Evolutionary conservation across 2,113 vertebrate species (phyloP).

Genomic region (Bambusicola thoracicus): DNA sequence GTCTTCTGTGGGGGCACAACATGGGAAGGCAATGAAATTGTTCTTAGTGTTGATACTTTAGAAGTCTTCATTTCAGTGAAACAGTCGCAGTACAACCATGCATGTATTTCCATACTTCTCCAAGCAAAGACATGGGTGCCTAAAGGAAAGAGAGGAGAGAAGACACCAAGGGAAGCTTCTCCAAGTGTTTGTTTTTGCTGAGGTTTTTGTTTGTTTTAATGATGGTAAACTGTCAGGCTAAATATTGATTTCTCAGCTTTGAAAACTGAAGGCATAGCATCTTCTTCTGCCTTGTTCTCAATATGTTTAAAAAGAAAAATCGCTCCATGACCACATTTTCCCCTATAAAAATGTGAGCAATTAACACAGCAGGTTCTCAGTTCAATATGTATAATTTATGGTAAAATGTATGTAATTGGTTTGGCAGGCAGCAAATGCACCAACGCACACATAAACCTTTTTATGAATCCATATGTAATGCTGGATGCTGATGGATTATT

Average conservation of each 20-base stretch:
- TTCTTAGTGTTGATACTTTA: rapidly evolving
- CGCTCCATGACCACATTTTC: background rate
- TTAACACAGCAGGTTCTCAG: conserved; percentile 39
- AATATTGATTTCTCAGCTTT: conserved; percentile 25
- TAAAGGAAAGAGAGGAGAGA: background rate
- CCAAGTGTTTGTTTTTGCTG: background rate
- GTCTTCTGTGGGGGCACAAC: no score
- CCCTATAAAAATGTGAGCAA: conserved; percentile 32
- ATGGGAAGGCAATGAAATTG: background rate
- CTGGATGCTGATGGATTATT: conserved; percentile 33
- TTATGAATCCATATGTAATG: conserved; percentile 48
- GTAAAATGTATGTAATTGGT: conserved; percentile 43
- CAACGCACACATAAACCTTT: conserved; percentile 24
- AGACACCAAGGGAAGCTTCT: background rate
- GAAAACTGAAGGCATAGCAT: background rate
- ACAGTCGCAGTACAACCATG: background rate
- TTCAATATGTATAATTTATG: conserved; percentile 43
- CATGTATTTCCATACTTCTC: background rate
- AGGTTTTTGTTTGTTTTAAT: background rate
- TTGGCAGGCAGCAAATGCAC: conserved; percentile 43
- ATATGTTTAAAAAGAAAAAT: conserved; percentile 31
- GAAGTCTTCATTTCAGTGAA: background rate
- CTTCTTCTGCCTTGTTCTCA: conserved; percentile 10
- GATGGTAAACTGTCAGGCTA: background rate
- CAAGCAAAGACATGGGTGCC: background rate